Evolutionary conservation across 2,888 invertebrate species (phyloP).

Genomic region (Drosophila mimetica): DNA sequence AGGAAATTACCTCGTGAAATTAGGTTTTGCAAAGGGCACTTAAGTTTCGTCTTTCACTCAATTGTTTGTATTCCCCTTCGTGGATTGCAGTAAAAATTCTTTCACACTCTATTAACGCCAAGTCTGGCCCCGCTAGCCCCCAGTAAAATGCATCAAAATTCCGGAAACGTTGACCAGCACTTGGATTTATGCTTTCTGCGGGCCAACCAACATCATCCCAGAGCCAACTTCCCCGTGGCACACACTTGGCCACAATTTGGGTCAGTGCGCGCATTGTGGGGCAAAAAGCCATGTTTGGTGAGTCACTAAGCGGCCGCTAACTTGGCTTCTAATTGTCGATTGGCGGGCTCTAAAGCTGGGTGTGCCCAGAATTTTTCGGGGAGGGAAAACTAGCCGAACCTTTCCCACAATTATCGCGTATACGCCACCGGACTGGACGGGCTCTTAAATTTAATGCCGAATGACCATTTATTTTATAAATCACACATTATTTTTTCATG

Average conservation of each 20-base stretch:
- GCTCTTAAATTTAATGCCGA: constrained; percentile 49
- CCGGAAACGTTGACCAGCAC: constrained; percentile 61
- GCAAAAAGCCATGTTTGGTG: constrained; percentile 32
- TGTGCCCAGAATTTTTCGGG: constrained; percentile 45
- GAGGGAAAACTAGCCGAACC: constrained; percentile 21
- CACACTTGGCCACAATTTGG: constrained; percentile 50
- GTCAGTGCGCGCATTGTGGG: constrained; percentile 54
- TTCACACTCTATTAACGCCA: constrained; percentile 70
- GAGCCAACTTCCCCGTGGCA: constrained; percentile 8
- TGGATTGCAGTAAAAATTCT: constrained; percentile 41
- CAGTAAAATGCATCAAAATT: constrained; percentile 67
- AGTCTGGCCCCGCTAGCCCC: constrained; percentile 30
- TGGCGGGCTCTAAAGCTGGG: constrained; percentile 42
- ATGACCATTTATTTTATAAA: constrained; percentile 56
- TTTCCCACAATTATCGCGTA: constrained; percentile 47
- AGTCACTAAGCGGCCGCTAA: constrained; percentile 54
- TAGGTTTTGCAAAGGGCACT: constrained; percentile 17
- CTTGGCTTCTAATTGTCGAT: constrained; percentile 63
- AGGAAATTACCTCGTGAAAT: constrained; percentile 5
- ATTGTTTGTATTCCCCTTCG: constrained; percentile 17
- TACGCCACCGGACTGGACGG: constrained; percentile 48
- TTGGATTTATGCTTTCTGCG: constrained; percentile 56
- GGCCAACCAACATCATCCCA: constrained; percentile 16
- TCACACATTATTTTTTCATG: constrained; percentile 43
- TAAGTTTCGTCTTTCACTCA: constrained; percentile 9